Evolutionary conservation across 1,140 invertebrate species (phyloP), one percentile per base, ranked within the genome.

Genomic region (Drosophila oshimai): DNA sequence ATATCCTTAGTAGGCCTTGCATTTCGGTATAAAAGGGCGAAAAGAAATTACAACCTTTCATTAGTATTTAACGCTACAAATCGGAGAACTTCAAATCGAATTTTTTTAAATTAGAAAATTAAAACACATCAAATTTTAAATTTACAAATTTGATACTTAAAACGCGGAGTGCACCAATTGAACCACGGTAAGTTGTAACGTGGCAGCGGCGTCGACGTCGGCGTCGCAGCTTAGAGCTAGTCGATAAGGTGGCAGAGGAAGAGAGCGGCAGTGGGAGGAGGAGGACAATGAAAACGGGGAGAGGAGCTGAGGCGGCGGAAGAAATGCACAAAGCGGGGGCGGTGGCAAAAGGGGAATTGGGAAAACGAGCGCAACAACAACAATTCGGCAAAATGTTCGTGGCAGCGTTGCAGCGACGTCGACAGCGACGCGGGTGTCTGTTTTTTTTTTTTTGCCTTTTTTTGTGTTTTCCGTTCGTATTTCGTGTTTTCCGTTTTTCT

Each of bases 351-450:
- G 28, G 44, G 33, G 17, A 28, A 45, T 31, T n/a, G n/a, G n/a
- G n/a, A n/a, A n/a, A 18, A 31, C 12, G 31, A 51, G 7, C n/a
- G 22, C 50, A 69, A 36, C 58, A 81, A 54, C 51, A 70, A 50
- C 62, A 70, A 62, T 78, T 84, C 74, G 80, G 74, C 78, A 78
- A 74, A 73, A 78, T 74, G 65, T 68, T 86, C 80, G 81, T 49
- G 65, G 61, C 57, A 60, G 60, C 54, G 62, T 51, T 69, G 78
- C 73, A 46, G 68, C 73, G 44, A 39, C 67, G 50, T 33, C 51
- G 37, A 60, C 58, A 64, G 68, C 53, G 49, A 33, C 47, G 57
- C 72, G 54, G 50, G 22, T 58, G 36, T 26, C 20, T 69, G 37
- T 74, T 67, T 79, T 53, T 79, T 70, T n/a, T n/a, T n/a, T n/a